These are phyloP conservation scores for Onychostruthus taczanowskii DNA, from an alignment of 2,113 vertebrate species.

Conservation along the genomic window DNA sequence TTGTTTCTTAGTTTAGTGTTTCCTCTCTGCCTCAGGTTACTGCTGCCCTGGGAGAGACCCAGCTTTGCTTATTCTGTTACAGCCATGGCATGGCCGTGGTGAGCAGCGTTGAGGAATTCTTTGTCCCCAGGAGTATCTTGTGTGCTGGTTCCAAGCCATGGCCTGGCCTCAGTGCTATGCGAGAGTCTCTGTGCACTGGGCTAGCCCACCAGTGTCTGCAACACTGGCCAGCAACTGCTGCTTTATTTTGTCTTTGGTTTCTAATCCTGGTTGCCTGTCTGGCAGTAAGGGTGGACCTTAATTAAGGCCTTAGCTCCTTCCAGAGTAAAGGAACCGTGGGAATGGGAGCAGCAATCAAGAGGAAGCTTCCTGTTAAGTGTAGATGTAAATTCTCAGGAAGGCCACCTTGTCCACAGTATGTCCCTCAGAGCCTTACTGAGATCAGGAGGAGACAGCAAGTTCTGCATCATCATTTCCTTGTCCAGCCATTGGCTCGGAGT, in stretches of 20 bases:
- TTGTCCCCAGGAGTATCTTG: not conserved
- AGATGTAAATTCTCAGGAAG: not conserved
- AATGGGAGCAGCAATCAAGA: not conserved
- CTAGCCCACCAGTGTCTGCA: not conserved
- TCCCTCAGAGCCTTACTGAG: not conserved
- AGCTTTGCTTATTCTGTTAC: not conserved
- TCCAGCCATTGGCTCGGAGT: not conserved
- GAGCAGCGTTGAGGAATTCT: not conserved
- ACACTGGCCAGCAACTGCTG: not conserved
- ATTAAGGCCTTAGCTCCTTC: not conserved
- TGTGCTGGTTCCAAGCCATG: not conserved
- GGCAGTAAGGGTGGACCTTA: not conserved
- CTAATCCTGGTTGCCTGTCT: not conserved
- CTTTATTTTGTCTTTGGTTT: not conserved
- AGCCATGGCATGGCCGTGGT: fast-evolving
- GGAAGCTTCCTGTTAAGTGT: not conserved
- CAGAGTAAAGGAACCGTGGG: not conserved
- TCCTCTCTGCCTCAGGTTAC: not conserved
- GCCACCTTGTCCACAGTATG: not conserved
- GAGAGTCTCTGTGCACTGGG: not conserved
- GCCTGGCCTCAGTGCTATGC: fast-evolving
- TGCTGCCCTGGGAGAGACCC: not conserved
- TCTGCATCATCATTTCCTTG: not conserved
- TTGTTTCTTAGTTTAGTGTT: not conserved
- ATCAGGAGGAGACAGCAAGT: not conserved